Evolutionary conservation across 2,888 invertebrate species (phyloP).

Genomic region (Andrena hattorfiana): DNA sequence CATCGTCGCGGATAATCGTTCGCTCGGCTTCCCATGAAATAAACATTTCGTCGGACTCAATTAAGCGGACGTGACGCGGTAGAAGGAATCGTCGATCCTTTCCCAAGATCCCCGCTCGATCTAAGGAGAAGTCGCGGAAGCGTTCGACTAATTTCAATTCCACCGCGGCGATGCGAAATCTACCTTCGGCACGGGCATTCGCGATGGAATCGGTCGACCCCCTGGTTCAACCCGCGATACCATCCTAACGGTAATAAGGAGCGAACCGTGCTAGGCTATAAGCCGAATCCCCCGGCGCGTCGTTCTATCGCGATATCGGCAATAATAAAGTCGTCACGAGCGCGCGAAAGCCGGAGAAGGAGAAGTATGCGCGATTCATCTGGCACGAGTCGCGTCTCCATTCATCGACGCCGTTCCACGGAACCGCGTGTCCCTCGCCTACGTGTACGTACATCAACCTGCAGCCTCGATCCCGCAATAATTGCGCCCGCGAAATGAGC

Average conservation of each 20-base stretch:
- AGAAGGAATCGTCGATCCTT: not conserved
- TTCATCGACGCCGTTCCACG: conserved; percentile 59
- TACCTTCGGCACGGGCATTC: conserved; percentile 16
- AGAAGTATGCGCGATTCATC: conserved; percentile 63
- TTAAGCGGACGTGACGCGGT: conserved; percentile 17
- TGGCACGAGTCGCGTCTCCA: conserved; percentile 59
- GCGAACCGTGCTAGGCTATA: conserved; percentile 23
- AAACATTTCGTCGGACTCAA: conserved; percentile 45
- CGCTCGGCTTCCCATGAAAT: conserved; percentile 8
- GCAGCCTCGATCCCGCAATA: conserved; percentile 58
- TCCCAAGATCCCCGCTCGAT: conserved; percentile 16
- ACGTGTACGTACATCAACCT: conserved; percentile 45
- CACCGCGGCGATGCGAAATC: conserved; percentile 44
- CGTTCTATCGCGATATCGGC: conserved; percentile 49
- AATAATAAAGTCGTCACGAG: conserved; percentile 72
- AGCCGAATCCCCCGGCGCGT: conserved; percentile 31
- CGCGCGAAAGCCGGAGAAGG: not conserved
- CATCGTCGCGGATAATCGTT: conserved; percentile 30
- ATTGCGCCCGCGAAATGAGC: conserved; percentile 56
- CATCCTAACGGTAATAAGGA: conserved; percentile 61
- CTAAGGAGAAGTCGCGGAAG: conserved; percentile 41
- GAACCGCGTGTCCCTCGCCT: conserved; percentile 27
- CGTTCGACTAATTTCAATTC: conserved; percentile 59
- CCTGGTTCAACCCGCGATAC: conserved; percentile 34
- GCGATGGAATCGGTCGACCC: conserved; percentile 59